Percentiles rank a stretch among this genome's conserved stretches.
Conservation (phyloP, 2,113 vertebrate genomes). For the Dasyurus viverrinus region DNA sequence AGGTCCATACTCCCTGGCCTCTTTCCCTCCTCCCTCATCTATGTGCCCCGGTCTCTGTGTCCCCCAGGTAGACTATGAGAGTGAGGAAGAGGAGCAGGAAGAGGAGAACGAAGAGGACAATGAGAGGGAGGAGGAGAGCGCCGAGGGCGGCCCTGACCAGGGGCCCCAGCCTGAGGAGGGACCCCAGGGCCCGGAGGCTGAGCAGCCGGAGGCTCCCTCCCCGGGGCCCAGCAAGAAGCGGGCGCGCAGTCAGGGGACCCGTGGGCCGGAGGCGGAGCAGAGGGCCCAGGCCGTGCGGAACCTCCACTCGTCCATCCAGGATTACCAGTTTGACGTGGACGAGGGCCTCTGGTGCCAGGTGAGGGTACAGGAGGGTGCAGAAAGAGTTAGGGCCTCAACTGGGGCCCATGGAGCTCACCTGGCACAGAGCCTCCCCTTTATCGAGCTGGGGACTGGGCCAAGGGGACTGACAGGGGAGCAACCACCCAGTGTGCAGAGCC, state of each 20-base stretch:
- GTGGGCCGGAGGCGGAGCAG: slow-evolving; percentile 56
- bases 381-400: slow-evolving; percentile 20
- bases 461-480: no score
- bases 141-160: not conserved
- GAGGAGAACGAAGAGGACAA: slow-evolving; percentile 76
- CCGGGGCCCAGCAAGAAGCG: not conserved
- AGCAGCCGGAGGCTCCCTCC: not conserved
- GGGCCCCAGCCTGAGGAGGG: slow-evolving; percentile 29
- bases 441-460: no score
- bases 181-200: slow-evolving; percentile 32
- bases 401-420: slow-evolving; percentile 17
- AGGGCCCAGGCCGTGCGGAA: slow-evolving; percentile 86
- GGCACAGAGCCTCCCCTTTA: no score
- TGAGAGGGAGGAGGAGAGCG: slow-evolving; percentile 32
- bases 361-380: not conserved
- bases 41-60: fast-evolving
- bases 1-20: no score
- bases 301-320: slow-evolving; percentile 83
- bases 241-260: not conserved
- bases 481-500: no score
- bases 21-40: no score
- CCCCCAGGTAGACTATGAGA: slow-evolving; percentile 95
- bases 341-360: slow-evolving; percentile 96
- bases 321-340: slow-evolving; percentile 89
- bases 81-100: slow-evolving; percentile 89